Conservation (phyloP, 2,888 invertebrate genomes). For the Lasiommata megera region DNA sequence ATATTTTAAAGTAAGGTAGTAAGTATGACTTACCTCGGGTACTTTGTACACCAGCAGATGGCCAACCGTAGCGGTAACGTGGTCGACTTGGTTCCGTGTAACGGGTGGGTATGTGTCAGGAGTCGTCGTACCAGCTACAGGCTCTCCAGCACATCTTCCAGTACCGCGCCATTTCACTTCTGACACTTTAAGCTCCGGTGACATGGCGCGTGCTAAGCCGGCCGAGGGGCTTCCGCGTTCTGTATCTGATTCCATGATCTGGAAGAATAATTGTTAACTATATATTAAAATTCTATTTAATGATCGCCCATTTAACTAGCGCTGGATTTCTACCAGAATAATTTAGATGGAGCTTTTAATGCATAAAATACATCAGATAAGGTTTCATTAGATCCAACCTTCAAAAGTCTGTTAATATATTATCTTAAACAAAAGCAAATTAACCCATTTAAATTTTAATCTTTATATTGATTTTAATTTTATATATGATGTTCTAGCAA, state of each 20-base stretch:
- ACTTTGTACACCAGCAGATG: slow-evolving; percentile 90
- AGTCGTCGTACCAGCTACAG: slow-evolving; percentile 73
- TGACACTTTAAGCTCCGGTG: slow-evolving; percentile 84
- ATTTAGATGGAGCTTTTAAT: too few relatives aligned
- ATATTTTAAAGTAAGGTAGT: too few relatives aligned
- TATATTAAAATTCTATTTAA: neutral
- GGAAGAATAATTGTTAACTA: slow-evolving; percentile 5
- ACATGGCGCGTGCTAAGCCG: slow-evolving; percentile 82
- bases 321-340: too few relatives aligned
- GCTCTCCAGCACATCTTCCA: slow-evolving; percentile 83
- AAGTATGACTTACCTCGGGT: slow-evolving; percentile 87
- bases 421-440: too few relatives aligned
- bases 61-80: slow-evolving; percentile 90
- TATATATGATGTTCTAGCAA: too few relatives aligned
- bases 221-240: slow-evolving; percentile 82
- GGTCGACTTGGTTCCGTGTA: slow-evolving; percentile 92
- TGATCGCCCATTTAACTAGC: too few relatives aligned
- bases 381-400: too few relatives aligned
- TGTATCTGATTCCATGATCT: slow-evolving; percentile 72
- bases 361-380: too few relatives aligned
- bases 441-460: too few relatives aligned
- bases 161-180: slow-evolving; percentile 85
- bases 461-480: too few relatives aligned
- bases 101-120: slow-evolving; percentile 88
- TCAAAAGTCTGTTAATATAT: too few relatives aligned